Evolutionary conservation across 2,888 invertebrate species (phyloP).

Genomic region (Plemyria rubiginata): DNA sequence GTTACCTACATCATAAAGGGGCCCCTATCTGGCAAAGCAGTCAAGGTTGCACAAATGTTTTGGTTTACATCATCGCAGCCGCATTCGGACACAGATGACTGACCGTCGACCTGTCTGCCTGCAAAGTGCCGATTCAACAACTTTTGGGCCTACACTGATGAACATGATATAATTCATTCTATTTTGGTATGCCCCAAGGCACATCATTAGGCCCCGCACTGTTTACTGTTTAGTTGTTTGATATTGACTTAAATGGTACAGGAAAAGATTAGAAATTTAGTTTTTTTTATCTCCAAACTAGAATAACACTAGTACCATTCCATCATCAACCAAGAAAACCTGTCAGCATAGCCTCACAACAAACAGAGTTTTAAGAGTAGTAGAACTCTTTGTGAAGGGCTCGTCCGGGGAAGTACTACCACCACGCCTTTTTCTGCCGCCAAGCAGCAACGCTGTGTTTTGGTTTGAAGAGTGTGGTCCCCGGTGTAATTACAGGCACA

Average conservation of each 20-base stretch:
- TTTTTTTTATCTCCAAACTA: background rate
- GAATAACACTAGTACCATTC: background rate
- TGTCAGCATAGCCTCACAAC: background rate
- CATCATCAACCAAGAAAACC: slow-evolving; percentile 8
- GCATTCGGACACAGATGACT: slow-evolving; percentile 57
- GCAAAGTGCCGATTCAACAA: slow-evolving; percentile 17
- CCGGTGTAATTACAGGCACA: too few species aligned
- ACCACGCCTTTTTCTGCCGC: too few species aligned
- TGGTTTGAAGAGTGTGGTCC: too few species aligned
- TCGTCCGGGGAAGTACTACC: too few species aligned
- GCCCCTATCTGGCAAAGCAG: slow-evolving; percentile 50
- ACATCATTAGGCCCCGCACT: background rate
- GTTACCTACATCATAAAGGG: slow-evolving; percentile 50
- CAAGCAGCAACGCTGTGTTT: too few species aligned
- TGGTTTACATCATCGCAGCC: slow-evolving; percentile 64
- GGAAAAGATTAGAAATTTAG: background rate
- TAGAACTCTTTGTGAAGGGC: too few species aligned
- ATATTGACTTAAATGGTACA: background rate
- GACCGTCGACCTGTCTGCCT: slow-evolving; percentile 48
- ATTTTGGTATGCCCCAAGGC: slow-evolving; percentile 15
- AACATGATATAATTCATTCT: slow-evolving; percentile 1
- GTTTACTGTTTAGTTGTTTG: slow-evolving; percentile 1
- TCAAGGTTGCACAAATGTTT: slow-evolving; percentile 65
- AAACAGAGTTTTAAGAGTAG: too few species aligned
- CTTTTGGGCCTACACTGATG: slow-evolving; percentile 12